A percentile compares a stretch with the other conserved stretches of the same genome.
Conservation (phyloP, 2,888 invertebrate species). For the Apotomis turbidana region DNA sequence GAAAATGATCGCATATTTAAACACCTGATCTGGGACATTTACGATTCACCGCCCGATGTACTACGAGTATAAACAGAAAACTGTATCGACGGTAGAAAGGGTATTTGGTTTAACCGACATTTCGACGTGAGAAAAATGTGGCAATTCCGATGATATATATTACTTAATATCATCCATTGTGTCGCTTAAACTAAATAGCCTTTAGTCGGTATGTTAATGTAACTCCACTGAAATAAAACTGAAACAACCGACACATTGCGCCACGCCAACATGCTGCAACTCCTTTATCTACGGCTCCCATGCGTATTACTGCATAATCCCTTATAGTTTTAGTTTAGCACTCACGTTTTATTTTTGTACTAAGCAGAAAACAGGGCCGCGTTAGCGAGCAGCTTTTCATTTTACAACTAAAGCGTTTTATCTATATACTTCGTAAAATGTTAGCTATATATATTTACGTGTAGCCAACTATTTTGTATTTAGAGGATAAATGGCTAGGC, state of each 20-base stretch:
- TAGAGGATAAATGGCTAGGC: too few species aligned
- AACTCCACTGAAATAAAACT: slow-evolving; percentile 16
- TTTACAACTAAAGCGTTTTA: slow-evolving; percentile 1
- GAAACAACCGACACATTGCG: slow-evolving; percentile 12
- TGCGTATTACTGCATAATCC: slow-evolving; percentile 41
- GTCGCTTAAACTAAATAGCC: too few species aligned
- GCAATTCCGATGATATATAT: too few species aligned
- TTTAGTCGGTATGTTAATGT: neutral
- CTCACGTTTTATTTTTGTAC: slow-evolving; percentile 26
- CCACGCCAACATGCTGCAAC: slow-evolving; percentile 11
- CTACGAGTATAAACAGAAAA: too few species aligned
- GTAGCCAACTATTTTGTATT: neutral
- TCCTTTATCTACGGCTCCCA: slow-evolving; percentile 32
- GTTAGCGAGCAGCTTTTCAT: slow-evolving; percentile 18
- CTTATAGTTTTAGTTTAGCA: slow-evolving; percentile 36
- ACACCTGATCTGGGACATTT: too few species aligned
- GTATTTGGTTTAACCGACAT: too few species aligned
- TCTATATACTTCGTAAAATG: neutral
- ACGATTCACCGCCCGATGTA: too few species aligned
- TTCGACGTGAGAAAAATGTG: too few species aligned
- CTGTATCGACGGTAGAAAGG: too few species aligned
- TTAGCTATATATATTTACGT: neutral
- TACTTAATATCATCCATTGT: too few species aligned
- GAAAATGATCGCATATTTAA: too few species aligned
- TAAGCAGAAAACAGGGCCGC: slow-evolving; percentile 15